Conservation (phyloP, 30 jellyfish, hydroid and myxozoan genomes). For the Sanderia malayensis region DNA sequence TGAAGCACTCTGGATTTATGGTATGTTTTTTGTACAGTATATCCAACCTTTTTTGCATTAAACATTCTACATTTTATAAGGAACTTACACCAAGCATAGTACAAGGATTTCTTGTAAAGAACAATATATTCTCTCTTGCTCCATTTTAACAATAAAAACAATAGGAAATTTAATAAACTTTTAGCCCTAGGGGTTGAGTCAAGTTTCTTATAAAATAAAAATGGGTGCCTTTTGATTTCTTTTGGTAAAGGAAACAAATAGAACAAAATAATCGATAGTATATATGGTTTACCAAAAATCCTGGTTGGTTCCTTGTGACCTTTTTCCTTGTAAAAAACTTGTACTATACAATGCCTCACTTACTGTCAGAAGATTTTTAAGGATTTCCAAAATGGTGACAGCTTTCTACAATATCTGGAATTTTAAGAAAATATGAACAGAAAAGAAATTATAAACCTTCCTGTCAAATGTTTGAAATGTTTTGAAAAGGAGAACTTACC, state of each 20-base stretch:
- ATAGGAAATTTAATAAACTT: not conserved
- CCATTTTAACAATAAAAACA: not conserved
- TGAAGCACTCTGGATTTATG: constrained; percentile 37
- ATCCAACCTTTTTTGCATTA: not conserved
- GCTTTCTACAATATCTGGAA: not conserved
- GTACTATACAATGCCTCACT: constrained; percentile 3
- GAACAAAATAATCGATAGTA: constrained; percentile 1
- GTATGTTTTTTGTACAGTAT: constrained; percentile 8
- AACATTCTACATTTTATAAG: not conserved
- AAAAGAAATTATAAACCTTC: too few relatives aligned
- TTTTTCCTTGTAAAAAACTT: not conserved
- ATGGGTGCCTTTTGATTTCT: not conserved
- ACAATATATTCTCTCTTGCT: not conserved
- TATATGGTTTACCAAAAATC: not conserved
- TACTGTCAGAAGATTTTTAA: not conserved
- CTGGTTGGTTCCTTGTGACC: not conserved
- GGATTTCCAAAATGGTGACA: constrained; percentile 3
- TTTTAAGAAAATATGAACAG: too few relatives aligned
- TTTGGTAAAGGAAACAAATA: constrained; percentile 1
- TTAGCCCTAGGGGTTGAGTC: not conserved
- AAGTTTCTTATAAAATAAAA: not conserved
- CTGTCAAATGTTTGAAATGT: too few relatives aligned
- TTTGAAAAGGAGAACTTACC: too few relatives aligned
- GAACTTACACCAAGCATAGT: constrained; percentile 3
- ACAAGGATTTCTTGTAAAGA: constrained; percentile 1